A percentile compares a stretch with the other conserved stretches of the same genome.
phyloP scores from a whole-genome alignment of 2,113 vertebrate species.

The Trematocara marginatum region DNA sequence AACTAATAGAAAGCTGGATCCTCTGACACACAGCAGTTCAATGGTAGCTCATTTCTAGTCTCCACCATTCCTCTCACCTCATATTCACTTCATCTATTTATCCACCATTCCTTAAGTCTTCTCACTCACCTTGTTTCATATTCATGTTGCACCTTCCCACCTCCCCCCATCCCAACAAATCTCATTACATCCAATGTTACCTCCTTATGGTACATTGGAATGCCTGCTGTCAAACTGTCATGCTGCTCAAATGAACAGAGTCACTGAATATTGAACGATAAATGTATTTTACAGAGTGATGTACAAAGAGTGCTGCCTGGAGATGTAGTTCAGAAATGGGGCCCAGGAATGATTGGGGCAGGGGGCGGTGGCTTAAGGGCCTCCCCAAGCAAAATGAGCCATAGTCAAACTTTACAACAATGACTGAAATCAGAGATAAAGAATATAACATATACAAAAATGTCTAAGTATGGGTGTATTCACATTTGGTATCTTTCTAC shows the following conservation, averaged over 20 bases:
- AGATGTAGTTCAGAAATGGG: neutral
- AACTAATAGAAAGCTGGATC: conserved; percentile 41
- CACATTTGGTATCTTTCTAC: neutral
- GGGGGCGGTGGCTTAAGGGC: neutral
- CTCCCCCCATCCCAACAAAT: neutral
- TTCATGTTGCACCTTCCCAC: neutral
- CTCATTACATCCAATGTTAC: conserved; percentile 38
- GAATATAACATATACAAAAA: neutral
- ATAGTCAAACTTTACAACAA: neutral
- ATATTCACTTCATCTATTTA: conserved; percentile 7
- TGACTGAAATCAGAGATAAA: neutral
- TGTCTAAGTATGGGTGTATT: neutral
- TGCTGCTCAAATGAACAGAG: conserved; percentile 20
- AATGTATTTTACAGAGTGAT: conserved; percentile 21
- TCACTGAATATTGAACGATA: conserved; percentile 29
- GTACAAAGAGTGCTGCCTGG: neutral
- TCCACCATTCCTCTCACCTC: neutral
- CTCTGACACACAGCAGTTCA: conserved; percentile 46
- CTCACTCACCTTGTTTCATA: conserved; percentile 23
- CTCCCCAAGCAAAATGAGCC: neutral
- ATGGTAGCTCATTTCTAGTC: conserved; percentile 52
- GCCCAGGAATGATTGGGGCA: neutral
- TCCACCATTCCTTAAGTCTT: neutral
- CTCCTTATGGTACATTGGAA: neutral
- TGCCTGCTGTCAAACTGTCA: conserved; percentile 22